phyloP scores from a whole-genome alignment of 2,888 invertebrate genomes.

The Luperina nickerlii region DNA sequence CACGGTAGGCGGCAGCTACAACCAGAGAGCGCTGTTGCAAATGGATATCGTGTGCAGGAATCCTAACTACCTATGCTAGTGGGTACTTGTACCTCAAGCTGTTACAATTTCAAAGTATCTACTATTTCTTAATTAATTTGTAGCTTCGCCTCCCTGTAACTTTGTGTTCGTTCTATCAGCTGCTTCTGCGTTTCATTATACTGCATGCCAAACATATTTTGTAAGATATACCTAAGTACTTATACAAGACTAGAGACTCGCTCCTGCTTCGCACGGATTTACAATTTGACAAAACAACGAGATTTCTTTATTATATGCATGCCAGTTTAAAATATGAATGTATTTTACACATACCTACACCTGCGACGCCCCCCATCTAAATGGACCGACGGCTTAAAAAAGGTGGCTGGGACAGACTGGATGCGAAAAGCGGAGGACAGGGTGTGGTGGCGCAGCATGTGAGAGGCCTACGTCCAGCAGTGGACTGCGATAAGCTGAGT shows the following conservation, averaged over 20 bases:
- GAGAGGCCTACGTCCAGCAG: background rate
- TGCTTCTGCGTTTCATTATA: background rate
- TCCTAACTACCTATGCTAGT: background rate
- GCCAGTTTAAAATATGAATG: background rate
- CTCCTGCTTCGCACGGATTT: no score
- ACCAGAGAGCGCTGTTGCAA: constrained; percentile 3
- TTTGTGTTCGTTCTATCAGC: constrained; percentile 1
- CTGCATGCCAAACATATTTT: background rate
- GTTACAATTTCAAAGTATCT: constrained; percentile 18
- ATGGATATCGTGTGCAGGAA: constrained; percentile 16
- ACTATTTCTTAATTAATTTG: constrained; percentile 18
- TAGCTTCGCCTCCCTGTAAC: background rate
- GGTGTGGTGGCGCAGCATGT: background rate
- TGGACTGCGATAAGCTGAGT: background rate
- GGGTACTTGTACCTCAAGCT: constrained; percentile 6
- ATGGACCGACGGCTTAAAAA: background rate
- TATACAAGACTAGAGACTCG: no score
- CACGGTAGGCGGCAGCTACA: background rate
- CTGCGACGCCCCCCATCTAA: background rate
- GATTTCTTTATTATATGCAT: no score
- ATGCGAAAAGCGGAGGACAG: background rate
- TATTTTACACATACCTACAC: background rate
- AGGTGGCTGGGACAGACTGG: background rate
- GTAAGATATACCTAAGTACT: background rate
- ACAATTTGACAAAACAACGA: background rate